Evolutionary conservation across 92 coral and sea anemone genomes (phyloP), one percentile per base, ranked within the genome.

Genomic region (Isaurus tuberculatus): DNA sequence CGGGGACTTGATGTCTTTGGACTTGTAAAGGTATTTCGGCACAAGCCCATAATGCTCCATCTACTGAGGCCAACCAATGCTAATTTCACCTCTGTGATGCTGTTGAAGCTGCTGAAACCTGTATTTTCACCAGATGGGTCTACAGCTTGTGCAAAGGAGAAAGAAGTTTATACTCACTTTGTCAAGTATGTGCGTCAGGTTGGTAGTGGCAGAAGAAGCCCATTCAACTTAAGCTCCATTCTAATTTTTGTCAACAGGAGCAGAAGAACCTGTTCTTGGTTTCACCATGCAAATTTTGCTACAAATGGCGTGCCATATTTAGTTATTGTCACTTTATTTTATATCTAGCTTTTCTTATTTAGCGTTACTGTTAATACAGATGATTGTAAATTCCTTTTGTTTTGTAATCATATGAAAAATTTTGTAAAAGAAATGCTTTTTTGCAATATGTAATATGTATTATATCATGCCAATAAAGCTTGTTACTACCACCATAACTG

Each of bases 221-320:
- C 90, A 65, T 20, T 91, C 6, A 81, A 72, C 63, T 73, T 91
- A 65, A 85, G 79, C 37, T 70, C 81, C 40, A 30, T 88, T 78
- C 85, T 91, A 10, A 60, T 81, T 30, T 89, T 92, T 89, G 90
- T 75, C n/a, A 10, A 90, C 92, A 13, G 93, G 93, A 15, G 90
- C 91, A 78, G 95, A 88, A 72, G 91, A 92, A 67, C 91, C 93
- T 68, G 91, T 86, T 16, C 96, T 87, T 16, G 91, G 93, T 42
- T 90, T 92, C 79, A 72, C 16, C 34, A 68, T 91, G 16, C 86
- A 73, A 57, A n/a, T n/a, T n/a, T n/a, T n/a, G n/a, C n/a, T n/a
- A n/a, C n/a, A n/a, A n/a, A n/a, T n/a, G n/a, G n/a, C n/a, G n/a
- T n/a, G n/a, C n/a, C n/a, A n/a, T n/a, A n/a, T n/a, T n/a, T n/a